These are phyloP conservation scores for Tadarida brasiliensis DNA, from an alignment of 2,797 vertebrate genomes.

Conservation along the genomic window DNA sequence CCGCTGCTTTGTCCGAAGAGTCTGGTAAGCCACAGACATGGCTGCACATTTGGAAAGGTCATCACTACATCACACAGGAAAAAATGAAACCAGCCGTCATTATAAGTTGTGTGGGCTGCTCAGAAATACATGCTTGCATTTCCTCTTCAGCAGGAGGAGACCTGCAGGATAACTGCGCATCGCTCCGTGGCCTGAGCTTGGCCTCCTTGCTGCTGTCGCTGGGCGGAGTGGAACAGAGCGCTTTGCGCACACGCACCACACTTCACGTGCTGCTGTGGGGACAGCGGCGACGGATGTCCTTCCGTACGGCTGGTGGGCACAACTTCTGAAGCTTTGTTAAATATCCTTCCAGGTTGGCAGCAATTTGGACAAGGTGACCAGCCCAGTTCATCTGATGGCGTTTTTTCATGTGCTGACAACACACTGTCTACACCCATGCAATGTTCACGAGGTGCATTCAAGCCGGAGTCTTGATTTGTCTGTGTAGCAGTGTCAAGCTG, in stretches of 20 bases:
- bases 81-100: neutral
- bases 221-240: no score
- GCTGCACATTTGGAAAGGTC: neutral
- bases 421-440: neutral
- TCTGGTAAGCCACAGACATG: neutral
- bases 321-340: constrained; percentile 53
- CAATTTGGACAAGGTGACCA: neutral
- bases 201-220: no score
- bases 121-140: constrained; percentile 53
- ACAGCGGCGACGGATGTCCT: constrained; percentile 53
- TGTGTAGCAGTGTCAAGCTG: constrained; percentile 2
- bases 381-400: neutral
- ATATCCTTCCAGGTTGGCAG: neutral
- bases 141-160: neutral
- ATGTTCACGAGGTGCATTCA: constrained; percentile 55
- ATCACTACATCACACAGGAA: neutral
- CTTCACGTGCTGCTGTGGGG: constrained; percentile 48
- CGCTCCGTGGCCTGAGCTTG: no score
- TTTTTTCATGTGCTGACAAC: neutral
- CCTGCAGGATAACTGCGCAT: neutral
- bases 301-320: constrained; percentile 38
- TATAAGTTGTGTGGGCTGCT: neutral
- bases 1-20: neutral
- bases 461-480: constrained; percentile 1
- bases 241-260: neutral